Percentiles rank a stretch among this genome's conserved stretches.
Evolutionary conservation across 2,113 vertebrate genomes (phyloP).

Genomic region (Excalfactoria chinensis): DNA sequence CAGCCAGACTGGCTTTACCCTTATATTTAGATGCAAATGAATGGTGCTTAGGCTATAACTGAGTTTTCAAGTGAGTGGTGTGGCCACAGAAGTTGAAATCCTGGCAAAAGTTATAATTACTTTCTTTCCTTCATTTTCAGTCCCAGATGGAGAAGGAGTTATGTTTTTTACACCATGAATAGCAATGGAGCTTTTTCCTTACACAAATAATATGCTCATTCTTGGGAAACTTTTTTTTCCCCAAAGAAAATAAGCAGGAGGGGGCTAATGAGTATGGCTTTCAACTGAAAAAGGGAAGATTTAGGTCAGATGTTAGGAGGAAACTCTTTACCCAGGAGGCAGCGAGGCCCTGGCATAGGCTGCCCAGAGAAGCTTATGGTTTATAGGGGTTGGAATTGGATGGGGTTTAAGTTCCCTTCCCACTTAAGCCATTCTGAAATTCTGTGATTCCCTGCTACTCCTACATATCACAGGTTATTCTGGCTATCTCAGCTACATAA

Average conservation of each 20-base stretch:
- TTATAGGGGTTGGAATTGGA: too few species aligned
- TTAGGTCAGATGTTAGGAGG: too few species aligned
- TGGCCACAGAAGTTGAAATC: neutral
- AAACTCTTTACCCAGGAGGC: too few species aligned
- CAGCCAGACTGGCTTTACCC: neutral
- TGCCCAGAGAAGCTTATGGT: too few species aligned
- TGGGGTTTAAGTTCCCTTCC: too few species aligned
- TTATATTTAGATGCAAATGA: neutral
- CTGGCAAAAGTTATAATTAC: neutral
- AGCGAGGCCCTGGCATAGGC: too few species aligned
- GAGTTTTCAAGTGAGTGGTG: neutral
- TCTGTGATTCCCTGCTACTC: neutral
- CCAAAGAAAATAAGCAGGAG: too few species aligned
- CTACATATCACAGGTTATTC: neutral
- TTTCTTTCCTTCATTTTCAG: neutral
- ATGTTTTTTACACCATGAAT: neutral
- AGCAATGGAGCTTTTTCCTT: neutral
- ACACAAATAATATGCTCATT: rapidly evolving
- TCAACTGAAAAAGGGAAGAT: too few species aligned
- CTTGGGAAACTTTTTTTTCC: neutral
- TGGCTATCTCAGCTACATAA: neutral
- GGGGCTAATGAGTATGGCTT: too few species aligned
- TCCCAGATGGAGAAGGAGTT: neutral
- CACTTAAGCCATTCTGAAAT: too few species aligned
- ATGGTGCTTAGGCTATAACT: neutral